These are phyloP conservation scores for Sebastes fasciatus DNA, from an alignment of 2,113 vertebrate species.

Conservation along the genomic window DNA sequence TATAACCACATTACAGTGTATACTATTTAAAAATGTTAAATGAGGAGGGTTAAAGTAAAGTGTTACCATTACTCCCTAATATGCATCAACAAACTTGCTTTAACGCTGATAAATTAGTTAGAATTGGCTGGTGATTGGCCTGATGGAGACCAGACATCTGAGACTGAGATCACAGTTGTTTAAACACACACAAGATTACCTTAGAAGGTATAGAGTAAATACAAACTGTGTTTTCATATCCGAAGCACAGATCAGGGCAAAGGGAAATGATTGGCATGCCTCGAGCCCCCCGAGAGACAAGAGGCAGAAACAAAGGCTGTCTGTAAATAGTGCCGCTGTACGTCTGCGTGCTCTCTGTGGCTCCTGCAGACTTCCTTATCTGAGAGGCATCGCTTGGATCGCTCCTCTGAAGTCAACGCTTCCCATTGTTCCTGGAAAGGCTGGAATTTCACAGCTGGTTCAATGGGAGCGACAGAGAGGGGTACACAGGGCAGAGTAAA, in stretches of 20 bases:
- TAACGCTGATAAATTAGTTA: not conserved
- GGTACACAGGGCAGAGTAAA: slow-evolving; percentile 11
- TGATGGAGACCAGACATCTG: not conserved
- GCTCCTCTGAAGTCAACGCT: slow-evolving; percentile 69
- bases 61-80: too few species aligned
- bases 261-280: slow-evolving; percentile 72
- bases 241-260: slow-evolving; percentile 16
- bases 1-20: not conserved
- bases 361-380: slow-evolving; percentile 79
- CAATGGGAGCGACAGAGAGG: slow-evolving; percentile 55
- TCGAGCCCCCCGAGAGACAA: slow-evolving; percentile 55
- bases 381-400: slow-evolving; percentile 57
- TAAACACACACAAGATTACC: not conserved
- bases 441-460: slow-evolving; percentile 67
- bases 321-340: slow-evolving; percentile 73
- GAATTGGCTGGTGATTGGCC: not conserved
- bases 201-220: not conserved
- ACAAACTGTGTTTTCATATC: slow-evolving; percentile 32
- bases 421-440: slow-evolving; percentile 75
- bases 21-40: too few species aligned
- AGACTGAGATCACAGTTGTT: not conserved
- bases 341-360: slow-evolving; percentile 53
- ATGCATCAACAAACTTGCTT: not conserved
- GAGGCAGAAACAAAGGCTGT: slow-evolving; percentile 69
- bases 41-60: not conserved